phyloP scores from a whole-genome alignment of 2,888 invertebrate species.

The Drosophila ezoana region DNA sequence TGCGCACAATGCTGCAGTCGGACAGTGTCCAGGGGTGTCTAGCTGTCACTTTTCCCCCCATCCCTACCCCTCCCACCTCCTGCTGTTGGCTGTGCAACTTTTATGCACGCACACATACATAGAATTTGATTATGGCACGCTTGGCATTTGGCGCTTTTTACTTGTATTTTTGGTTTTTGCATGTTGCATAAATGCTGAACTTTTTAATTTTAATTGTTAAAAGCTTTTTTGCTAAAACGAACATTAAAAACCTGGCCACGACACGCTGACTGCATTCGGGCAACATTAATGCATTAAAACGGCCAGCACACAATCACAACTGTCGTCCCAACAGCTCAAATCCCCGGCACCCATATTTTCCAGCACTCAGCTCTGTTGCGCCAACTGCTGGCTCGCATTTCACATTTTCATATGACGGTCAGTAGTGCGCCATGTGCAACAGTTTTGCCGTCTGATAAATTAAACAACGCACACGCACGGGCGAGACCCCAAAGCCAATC shows the following conservation, averaged over 20 bases:
- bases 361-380: conserved; percentile 4
- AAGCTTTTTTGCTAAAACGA: conserved; percentile 70
- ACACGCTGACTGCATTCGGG: conserved; percentile 52
- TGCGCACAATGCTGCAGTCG: conserved; percentile 58
- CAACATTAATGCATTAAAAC: conserved; percentile 76
- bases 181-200: conserved; percentile 75
- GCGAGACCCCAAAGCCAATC: conserved; percentile 43
- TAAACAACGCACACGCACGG: conserved; percentile 54
- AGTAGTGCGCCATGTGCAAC: conserved; percentile 62
- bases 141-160: conserved; percentile 49
- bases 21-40: conserved; percentile 36
- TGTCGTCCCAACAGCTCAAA: conserved; percentile 30
- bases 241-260: conserved; percentile 17
- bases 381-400: conserved; percentile 25
- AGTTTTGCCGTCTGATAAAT: conserved; percentile 74
- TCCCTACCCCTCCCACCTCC: not conserved
- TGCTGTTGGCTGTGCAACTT: conserved; percentile 52
- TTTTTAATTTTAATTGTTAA: conserved; percentile 81
- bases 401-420: conserved; percentile 52
- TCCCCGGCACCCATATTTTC: conserved; percentile 11
- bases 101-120: conserved; percentile 48
- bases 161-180: conserved; percentile 29
- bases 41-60: not conserved
- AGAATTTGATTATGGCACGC: conserved; percentile 71
- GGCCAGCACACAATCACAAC: conserved; percentile 58